These are phyloP conservation scores for Camponotus vicinus DNA, from an alignment of 1,140 invertebrate genomes.

Conservation along the genomic window DNA sequence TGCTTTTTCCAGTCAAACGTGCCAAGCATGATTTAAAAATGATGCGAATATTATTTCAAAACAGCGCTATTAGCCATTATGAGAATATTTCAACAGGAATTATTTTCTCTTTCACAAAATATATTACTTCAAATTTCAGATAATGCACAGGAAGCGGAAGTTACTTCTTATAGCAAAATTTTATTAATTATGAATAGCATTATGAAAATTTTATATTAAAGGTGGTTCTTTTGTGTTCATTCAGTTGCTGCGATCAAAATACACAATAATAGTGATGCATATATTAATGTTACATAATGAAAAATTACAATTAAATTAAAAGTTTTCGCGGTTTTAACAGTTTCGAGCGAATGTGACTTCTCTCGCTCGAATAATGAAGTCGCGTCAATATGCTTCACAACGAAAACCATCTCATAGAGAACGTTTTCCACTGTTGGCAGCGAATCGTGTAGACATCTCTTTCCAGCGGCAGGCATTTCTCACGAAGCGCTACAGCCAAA, in stretches of 20 bases:
- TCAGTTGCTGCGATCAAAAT: neutral
- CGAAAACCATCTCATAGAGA: neutral
- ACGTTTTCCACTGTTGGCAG: slow-evolving; percentile 22
- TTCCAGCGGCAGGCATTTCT: slow-evolving; percentile 61
- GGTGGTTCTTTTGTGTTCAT: neutral
- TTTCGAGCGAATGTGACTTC: neutral
- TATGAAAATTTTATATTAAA: slow-evolving; percentile 40
- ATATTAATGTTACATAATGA: slow-evolving; percentile 12
- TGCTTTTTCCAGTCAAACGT: slow-evolving; percentile 10
- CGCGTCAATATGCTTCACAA: slow-evolving; percentile 7
- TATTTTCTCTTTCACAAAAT: slow-evolving; percentile 37
- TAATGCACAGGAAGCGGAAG: slow-evolving; percentile 12
- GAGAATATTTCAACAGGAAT: slow-evolving; percentile 24
- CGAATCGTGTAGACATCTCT: slow-evolving; percentile 12
- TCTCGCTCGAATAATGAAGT: slow-evolving; percentile 20
- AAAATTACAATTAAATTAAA: slow-evolving; percentile 8
- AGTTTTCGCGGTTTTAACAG: neutral
- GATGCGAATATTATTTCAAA: slow-evolving; percentile 43
- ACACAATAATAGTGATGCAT: neutral
- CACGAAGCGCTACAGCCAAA: slow-evolving; percentile 42
- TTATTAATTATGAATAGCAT: slow-evolving; percentile 5
- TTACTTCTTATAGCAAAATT: neutral
- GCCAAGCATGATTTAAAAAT: slow-evolving; percentile 31
- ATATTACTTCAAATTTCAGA: slow-evolving; percentile 35
- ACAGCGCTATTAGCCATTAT: slow-evolving; percentile 40